Percentiles rank a stretch among this genome's conserved stretches.
phyloP scores from a whole-genome alignment of 2,888 invertebrate genomes.

The Oconnorella tubifera region DNA sequence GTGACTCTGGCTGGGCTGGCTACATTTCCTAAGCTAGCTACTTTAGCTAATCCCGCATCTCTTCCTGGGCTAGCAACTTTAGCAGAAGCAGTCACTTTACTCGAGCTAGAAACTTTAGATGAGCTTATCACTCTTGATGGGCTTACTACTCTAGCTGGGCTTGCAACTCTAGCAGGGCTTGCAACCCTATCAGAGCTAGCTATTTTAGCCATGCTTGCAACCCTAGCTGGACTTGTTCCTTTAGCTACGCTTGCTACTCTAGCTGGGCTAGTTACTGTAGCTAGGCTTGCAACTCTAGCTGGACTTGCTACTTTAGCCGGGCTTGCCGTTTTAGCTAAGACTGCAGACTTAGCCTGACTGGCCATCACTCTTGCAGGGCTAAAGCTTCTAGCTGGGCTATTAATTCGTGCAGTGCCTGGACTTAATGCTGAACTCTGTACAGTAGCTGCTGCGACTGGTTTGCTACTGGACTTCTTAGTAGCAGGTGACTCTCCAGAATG shows the following conservation, averaged over 20 bases:
- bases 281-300: constrained; percentile 1
- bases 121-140: no score
- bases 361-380: neutral
- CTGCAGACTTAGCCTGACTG: neutral
- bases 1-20: neutral
- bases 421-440: no score
- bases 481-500: no score
- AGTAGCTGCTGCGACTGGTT: no score
- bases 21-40: no score
- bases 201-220: neutral
- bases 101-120: no score
- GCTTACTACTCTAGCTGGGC: neutral
- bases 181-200: neutral
- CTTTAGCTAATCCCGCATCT: no score
- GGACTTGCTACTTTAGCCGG: neutral
- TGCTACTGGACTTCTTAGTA: no score
- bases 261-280: neutral
- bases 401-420: no score
- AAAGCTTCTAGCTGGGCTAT: constrained; percentile 2
- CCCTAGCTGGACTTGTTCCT: neutral
- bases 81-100: no score
- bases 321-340: no score
- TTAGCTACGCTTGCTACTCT: neutral
- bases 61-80: no score
- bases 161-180: neutral